These are phyloP conservation scores for Scopus umbretta DNA, from an alignment of 2,113 vertebrate genomes.

Conservation along the genomic window DNA sequence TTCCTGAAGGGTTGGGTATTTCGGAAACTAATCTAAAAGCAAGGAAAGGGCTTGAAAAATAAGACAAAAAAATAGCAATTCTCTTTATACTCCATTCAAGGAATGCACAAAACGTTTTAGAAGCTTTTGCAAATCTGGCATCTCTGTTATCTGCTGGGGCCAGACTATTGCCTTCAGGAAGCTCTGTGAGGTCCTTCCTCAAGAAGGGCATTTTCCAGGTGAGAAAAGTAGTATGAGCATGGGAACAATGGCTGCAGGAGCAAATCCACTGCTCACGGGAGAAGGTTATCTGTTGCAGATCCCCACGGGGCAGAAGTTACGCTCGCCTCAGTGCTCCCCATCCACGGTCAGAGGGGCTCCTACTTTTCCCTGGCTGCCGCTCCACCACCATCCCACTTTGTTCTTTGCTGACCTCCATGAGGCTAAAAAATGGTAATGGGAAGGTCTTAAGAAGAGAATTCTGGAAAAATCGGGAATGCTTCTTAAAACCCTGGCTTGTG, in stretches of 20 bases:
- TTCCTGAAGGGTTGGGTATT: conserved; percentile 4
- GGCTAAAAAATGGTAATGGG: background rate
- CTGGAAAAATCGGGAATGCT: background rate
- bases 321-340: background rate
- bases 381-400: background rate
- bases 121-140: background rate
- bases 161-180: background rate
- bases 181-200: background rate
- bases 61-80: background rate
- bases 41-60: background rate
- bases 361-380: background rate
- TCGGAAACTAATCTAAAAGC: background rate
- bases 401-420: background rate
- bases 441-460: background rate
- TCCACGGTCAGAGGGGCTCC: rapidly evolving
- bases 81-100: background rate
- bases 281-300: background rate
- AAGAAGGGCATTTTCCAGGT: background rate
- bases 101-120: background rate
- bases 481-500: background rate
- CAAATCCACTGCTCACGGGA: background rate
- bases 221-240: background rate
- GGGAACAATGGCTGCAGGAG: background rate
- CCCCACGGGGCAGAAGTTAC: background rate
- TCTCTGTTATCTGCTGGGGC: background rate